Percentiles rank a stretch among this genome's conserved stretches.
Conservation (phyloP, 2,113 vertebrate genomes). For the Vidua macroura region DNA sequence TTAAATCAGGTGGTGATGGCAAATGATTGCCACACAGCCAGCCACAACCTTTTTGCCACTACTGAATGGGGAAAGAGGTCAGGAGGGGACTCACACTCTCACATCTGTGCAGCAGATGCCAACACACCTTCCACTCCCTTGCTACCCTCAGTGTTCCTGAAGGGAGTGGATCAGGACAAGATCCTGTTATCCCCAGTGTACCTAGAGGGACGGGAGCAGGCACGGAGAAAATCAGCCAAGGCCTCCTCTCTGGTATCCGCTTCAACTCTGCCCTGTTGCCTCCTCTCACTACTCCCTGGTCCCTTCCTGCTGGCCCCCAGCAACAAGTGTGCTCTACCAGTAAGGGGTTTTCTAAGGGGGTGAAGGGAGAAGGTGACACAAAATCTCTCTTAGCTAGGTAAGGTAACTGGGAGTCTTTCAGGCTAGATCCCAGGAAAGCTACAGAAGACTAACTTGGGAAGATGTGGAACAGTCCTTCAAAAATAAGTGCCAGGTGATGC, state of each 20-base stretch:
- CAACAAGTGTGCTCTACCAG: neutral
- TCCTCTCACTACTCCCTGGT: rapidly evolving
- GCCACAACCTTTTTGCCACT: neutral
- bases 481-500: neutral
- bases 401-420: neutral
- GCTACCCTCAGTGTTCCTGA: neutral
- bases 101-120: neutral
- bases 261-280: rapidly evolving
- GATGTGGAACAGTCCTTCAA: neutral
- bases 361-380: neutral
- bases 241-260: rapidly evolving
- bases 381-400: neutral
- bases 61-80: neutral
- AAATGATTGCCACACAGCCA: neutral
- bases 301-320: neutral
- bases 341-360: neutral
- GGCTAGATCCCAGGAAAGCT: neutral
- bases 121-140: neutral
- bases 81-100: neutral
- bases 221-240: rapidly evolving
- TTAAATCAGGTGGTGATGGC: slow-evolving; percentile 4
- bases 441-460: neutral
- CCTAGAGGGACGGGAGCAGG: neutral
- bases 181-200: neutral
- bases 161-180: neutral